Conservation (phyloP, 2,797 vertebrate genomes). For the Gobio occitaniae region DNA sequence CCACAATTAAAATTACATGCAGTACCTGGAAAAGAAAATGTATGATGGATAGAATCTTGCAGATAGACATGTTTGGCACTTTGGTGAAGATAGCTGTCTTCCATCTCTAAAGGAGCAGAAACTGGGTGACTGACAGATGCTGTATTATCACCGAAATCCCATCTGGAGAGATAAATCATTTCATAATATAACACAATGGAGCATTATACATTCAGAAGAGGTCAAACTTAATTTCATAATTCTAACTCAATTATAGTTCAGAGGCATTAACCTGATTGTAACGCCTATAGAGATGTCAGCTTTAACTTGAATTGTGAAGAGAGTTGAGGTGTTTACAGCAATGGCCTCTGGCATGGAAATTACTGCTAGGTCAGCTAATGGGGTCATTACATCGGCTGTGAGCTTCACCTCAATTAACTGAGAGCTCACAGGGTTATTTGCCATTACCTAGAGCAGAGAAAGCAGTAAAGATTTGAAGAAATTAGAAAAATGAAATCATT, state of each 20-base stretch:
- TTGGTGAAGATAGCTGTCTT: constrained; percentile 50
- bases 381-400: constrained; percentile 68
- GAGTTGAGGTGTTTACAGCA: constrained; percentile 61
- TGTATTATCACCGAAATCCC: constrained; percentile 80
- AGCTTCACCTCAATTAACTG: constrained; percentile 72
- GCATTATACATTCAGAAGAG: constrained; percentile 15
- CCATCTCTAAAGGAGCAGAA: constrained; percentile 67
- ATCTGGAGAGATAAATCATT: constrained; percentile 68
- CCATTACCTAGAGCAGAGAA: constrained; percentile 72
- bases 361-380: constrained; percentile 71
- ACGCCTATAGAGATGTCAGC: constrained; percentile 75
- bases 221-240: constrained; percentile 26
- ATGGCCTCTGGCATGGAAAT: constrained; percentile 63
- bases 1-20: background rate
- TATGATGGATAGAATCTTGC: constrained; percentile 71
- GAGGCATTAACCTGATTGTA: constrained; percentile 72
- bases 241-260: constrained; percentile 16
- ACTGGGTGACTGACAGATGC: constrained; percentile 60
- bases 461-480: constrained; percentile 8
- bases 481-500: constrained; percentile 2
- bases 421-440: constrained; percentile 81
- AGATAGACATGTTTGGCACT: constrained; percentile 66
- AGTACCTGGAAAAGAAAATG: constrained; percentile 76
- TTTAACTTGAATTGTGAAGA: constrained; percentile 72
- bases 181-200: constrained; percentile 12